Conservation (phyloP, 30 jellyfish, hydroid and myxozoan species). For the Nemopilema nomurai region DNA sequence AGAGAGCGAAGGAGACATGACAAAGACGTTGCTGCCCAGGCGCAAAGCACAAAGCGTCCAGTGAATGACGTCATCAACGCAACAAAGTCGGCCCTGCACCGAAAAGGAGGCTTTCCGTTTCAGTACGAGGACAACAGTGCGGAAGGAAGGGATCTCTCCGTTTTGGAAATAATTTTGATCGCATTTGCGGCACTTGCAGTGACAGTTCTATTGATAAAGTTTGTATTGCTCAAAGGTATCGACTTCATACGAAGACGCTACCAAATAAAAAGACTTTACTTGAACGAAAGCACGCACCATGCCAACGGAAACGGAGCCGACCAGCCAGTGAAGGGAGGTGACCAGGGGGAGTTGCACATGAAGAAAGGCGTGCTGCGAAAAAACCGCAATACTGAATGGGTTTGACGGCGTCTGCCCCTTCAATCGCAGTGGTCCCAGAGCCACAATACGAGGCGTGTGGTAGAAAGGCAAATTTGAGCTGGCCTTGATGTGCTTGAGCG, state of each 20-base stretch:
- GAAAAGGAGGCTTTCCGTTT: constrained; percentile 1
- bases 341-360: constrained; percentile 50
- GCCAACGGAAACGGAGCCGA: constrained; percentile 22
- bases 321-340: constrained; percentile 26
- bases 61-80: background rate
- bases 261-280: constrained; percentile 60
- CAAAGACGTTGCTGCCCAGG: background rate
- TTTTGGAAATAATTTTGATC: constrained; percentile 68
- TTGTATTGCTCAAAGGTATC: constrained; percentile 54
- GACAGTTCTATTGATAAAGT: constrained; percentile 57
- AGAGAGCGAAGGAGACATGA: background rate
- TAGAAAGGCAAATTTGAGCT: background rate
- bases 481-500: too few relatives aligned
- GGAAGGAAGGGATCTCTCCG: constrained; percentile 38
- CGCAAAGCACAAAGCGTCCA: background rate
- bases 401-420: background rate
- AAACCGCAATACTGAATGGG: constrained; percentile 71
- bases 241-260: constrained; percentile 58
- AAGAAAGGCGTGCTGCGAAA: constrained; percentile 63
- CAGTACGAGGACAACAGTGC: background rate
- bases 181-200: constrained; percentile 81
- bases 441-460: background rate
- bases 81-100: background rate
- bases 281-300: constrained; percentile 18
- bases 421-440: background rate